Conservation (phyloP, 1,140 invertebrate species). For the Bactericera cockerelli region DNA sequence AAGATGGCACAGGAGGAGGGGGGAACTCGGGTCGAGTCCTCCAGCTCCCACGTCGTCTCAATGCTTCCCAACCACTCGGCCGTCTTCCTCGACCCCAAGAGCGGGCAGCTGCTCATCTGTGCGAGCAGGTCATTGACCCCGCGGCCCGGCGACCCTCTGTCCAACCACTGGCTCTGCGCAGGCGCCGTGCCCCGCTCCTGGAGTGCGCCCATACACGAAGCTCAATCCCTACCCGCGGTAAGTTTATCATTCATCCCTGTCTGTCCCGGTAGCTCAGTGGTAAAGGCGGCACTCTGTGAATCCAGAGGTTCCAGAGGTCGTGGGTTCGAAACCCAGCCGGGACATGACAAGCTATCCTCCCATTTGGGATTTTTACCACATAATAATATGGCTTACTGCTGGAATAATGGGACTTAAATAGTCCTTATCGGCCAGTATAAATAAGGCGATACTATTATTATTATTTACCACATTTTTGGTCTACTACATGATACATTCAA, state of each 20-base stretch:
- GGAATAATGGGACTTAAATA: no score
- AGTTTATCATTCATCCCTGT: neutral
- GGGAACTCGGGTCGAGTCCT: neutral
- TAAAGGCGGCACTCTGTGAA: no score
- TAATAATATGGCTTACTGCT: no score
- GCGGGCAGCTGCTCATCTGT: slow-evolving; percentile 20
- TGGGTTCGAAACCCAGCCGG: no score
- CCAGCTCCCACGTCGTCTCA: neutral
- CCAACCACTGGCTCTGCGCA: neutral
- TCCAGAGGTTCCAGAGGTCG: no score
- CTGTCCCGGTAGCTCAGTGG: no score
- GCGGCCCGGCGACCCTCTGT: neutral
- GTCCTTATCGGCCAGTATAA: no score
- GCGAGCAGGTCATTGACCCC: neutral
- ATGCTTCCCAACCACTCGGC: slow-evolving; percentile 11
- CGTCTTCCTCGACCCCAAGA: slow-evolving; percentile 26
- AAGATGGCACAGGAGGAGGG: neutral
- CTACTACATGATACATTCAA: no score
- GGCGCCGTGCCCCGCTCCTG: slow-evolving; percentile 18
- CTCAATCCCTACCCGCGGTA: slow-evolving; percentile 7
- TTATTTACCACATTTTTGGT: neutral
- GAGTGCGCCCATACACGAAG: slow-evolving; percentile 20
- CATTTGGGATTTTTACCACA: no score
- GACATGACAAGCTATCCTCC: neutral
- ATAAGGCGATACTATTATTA: no score